Evolutionary conservation across 2,113 vertebrate genomes (phyloP).

Genomic region (Brachyhypopomus gauderio): DNA sequence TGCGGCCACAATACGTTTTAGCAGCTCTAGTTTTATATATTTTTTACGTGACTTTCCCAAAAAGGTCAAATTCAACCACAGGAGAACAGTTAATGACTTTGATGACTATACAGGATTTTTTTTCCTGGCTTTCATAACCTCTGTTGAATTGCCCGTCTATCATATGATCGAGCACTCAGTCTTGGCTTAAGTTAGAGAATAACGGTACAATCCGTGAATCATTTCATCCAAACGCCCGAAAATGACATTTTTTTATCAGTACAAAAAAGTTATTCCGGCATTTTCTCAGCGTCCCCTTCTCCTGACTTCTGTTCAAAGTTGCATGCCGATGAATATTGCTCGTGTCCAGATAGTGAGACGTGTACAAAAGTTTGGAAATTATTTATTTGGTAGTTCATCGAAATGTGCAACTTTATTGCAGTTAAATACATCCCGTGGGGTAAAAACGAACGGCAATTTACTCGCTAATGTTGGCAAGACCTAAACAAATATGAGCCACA

Average conservation of each 20-base stretch:
- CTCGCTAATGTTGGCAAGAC: neutral
- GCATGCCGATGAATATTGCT: neutral
- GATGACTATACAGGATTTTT: neutral
- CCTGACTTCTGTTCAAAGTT: neutral
- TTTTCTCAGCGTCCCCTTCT: neutral
- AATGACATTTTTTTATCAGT: neutral
- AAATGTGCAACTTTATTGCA: neutral
- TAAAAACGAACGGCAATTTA: neutral
- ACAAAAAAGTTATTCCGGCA: neutral
- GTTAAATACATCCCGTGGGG: neutral
- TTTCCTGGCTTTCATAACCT: neutral
- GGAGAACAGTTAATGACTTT: neutral
- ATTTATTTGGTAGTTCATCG: neutral
- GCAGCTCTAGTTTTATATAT: too few relatives aligned
- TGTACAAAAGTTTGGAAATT: slow-evolving; percentile 26
- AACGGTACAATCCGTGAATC: too few relatives aligned
- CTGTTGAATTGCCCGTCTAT: neutral
- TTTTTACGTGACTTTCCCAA: neutral
- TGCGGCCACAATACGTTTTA: too few relatives aligned
- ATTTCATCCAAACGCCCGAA: too few relatives aligned
- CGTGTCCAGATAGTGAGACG: slow-evolving; percentile 31
- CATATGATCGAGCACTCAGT: too few relatives aligned
- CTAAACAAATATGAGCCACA: neutral
- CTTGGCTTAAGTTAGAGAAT: too few relatives aligned
- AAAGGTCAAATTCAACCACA: neutral